Conservation (phyloP, 2,888 invertebrate genomes). For the Trilocha varians region DNA sequence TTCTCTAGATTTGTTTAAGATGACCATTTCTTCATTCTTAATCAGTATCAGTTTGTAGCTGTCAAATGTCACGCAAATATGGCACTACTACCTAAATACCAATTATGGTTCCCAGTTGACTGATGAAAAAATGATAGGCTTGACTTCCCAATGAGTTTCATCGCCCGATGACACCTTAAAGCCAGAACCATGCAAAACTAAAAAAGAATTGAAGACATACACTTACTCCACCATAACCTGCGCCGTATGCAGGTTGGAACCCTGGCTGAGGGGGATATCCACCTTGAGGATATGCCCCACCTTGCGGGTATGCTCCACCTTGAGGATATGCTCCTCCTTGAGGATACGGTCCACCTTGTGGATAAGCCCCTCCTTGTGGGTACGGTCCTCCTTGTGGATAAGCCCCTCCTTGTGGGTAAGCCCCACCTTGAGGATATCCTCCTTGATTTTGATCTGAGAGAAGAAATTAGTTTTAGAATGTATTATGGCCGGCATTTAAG, state of each 20-base stretch:
- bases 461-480: too few relatives aligned
- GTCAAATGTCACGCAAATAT: too few relatives aligned
- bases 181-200: background rate
- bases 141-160: too few relatives aligned
- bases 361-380: conserved; percentile 37
- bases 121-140: too few relatives aligned
- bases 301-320: conserved; percentile 30
- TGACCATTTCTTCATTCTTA: too few relatives aligned
- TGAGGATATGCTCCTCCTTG: conserved; percentile 44
- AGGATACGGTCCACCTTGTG: conserved; percentile 43
- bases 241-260: conserved; percentile 22
- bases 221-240: conserved; percentile 52
- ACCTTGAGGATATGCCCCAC: conserved; percentile 38
- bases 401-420: conserved; percentile 40
- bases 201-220: background rate
- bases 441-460: conserved; percentile 53
- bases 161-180: too few relatives aligned
- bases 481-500: too few relatives aligned
- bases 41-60: too few relatives aligned
- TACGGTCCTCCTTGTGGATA: conserved; percentile 39
- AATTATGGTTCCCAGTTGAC: too few relatives aligned
- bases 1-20: too few relatives aligned
- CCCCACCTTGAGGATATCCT: conserved; percentile 46
- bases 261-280: conserved; percentile 21
- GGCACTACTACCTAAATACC: too few relatives aligned